phyloP scores from a whole-genome alignment of 1,140 invertebrate species.

The Drosophila eugracilis region DNA sequence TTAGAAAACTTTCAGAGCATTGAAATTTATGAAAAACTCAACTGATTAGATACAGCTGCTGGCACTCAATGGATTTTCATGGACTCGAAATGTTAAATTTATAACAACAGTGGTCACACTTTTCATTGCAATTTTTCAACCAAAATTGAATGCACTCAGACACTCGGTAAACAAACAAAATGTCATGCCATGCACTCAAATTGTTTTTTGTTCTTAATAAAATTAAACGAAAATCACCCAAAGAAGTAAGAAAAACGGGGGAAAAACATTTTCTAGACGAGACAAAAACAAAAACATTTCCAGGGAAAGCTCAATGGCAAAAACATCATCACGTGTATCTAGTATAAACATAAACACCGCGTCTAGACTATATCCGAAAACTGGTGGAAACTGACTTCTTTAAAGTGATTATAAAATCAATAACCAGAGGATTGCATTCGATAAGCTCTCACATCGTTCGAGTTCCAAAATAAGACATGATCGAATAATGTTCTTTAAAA shows the following conservation, averaged over 20 bases:
- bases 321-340: constrained; percentile 60
- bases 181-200: constrained; percentile 37
- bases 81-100: too few species aligned
- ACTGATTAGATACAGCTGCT: too few species aligned
- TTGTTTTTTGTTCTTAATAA: constrained; percentile 2
- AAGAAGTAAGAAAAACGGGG: constrained; percentile 11
- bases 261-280: constrained; percentile 38
- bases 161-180: constrained; percentile 33
- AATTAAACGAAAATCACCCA: constrained; percentile 1
- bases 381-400: constrained; percentile 27
- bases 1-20: background rate
- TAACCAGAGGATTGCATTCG: constrained; percentile 3
- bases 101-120: background rate
- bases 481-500: constrained; percentile 4
- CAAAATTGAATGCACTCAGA: constrained; percentile 9
- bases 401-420: constrained; percentile 6
- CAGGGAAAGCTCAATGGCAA: constrained; percentile 40
- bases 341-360: constrained; percentile 38
- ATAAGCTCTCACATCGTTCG: background rate
- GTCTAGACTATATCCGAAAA: constrained; percentile 26
- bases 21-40: too few species aligned
- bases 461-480: constrained; percentile 15
- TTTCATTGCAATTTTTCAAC: background rate
- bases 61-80: too few species aligned
- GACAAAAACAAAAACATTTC: constrained; percentile 62